Evolutionary conservation across 1,140 invertebrate species (phyloP), one percentile per base, ranked within the genome.

Genomic region (Drosophila hydei): DNA sequence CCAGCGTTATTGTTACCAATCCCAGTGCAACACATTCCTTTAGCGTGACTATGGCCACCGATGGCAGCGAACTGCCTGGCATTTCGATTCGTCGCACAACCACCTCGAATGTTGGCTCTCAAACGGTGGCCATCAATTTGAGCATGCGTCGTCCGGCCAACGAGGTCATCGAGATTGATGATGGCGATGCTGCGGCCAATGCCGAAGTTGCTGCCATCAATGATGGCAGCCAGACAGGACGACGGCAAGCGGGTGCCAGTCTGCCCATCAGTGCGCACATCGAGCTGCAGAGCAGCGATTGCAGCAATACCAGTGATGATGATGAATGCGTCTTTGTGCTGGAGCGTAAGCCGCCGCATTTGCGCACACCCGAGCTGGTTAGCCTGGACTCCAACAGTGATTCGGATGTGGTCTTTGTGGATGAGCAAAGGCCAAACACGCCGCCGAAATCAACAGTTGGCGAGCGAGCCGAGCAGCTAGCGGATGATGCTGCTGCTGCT

Each of bases 331-430:
- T 87, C 25, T 92, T 92, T 63, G 90, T 92, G 2, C 55, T 91
- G 19, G 91, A 91, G 52, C 79, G 93, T 3, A 94, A 94, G 63
- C 93, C 93, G 8, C 93, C 93, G 4, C 93, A 94, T 61, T 91
- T 93, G 55, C 89, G 93, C 6, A 94, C 93, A 11, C 93, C 93
- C 2, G 93, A 94, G 73, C 91, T 93, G 43, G 93, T 94, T 2
- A 93, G 93, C 55, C 75, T 94, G 25, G 85, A 93, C 30, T 91
- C 91, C 1, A 93, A 92, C 16, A 93, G 92, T 2, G 93, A 94
- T 65, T 94, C 93, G 47, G 93, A 94, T 79, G 93, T 93, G 4
- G 92, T 94, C 2, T 92, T 94, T 40, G 92, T 93, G 1, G 71
- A 88, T 12, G 89, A 91, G 27, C 67, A 87, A 12, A 60, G 60